These are phyloP conservation scores for Tethya wilhelma DNA, from an alignment of 37 sponge, comb jelly and placozoan genomes.

Conservation along the genomic window DNA sequence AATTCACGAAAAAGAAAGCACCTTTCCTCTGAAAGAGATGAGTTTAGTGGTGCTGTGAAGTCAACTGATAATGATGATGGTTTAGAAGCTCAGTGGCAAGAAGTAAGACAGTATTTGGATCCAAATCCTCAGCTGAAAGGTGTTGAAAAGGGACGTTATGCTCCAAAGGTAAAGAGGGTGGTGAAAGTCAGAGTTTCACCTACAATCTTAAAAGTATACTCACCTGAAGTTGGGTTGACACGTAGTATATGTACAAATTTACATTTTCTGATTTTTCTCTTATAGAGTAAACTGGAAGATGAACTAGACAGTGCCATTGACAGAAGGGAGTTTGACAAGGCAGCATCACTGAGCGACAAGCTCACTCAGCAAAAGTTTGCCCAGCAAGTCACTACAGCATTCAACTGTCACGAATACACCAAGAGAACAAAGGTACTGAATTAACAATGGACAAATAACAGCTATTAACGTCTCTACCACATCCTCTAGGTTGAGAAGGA, in stretches of 20 bases:
- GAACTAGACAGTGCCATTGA: slow-evolving; percentile 54
- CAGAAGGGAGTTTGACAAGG: slow-evolving; percentile 54
- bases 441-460: neutral
- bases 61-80: neutral
- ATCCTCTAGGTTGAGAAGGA: slow-evolving; percentile 33
- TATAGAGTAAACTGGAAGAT: slow-evolving; percentile 70
- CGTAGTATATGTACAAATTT: neutral
- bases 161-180: slow-evolving; percentile 54
- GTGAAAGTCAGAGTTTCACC: neutral
- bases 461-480: neutral
- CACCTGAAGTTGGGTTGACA: neutral
- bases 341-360: slow-evolving; percentile 57
- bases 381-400: slow-evolving; percentile 56
- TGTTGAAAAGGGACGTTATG: slow-evolving; percentile 18
- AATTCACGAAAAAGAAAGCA: slow-evolving; percentile 7
- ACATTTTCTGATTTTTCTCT: neutral
- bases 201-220: neutral
- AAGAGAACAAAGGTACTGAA: slow-evolving; percentile 40
- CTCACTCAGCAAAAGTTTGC: slow-evolving; percentile 71
- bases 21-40: neutral
- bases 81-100: slow-evolving; percentile 38
- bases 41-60: neutral
- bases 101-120: slow-evolving; percentile 57
- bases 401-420: slow-evolving; percentile 62
- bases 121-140: slow-evolving; percentile 77